phyloP scores from a whole-genome alignment of 2,797 vertebrate species.

The Xiphorhynchus erythropygius region DNA sequence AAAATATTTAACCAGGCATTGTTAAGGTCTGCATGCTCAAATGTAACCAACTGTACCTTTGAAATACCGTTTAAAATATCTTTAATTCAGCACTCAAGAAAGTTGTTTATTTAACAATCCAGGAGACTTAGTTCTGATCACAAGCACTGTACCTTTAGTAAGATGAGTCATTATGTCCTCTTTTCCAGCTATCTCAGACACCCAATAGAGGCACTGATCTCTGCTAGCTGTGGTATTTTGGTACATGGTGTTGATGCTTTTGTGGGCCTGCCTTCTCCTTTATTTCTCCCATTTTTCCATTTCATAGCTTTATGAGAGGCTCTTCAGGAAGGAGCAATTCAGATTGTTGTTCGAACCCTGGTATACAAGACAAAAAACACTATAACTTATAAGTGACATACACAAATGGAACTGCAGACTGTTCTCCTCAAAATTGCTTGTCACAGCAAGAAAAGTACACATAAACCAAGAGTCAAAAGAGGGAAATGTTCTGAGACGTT shows the following conservation, averaged over 20 bases:
- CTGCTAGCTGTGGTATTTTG: background rate
- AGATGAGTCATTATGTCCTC: constrained; percentile 26
- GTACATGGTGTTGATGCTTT: background rate
- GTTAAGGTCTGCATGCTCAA: background rate
- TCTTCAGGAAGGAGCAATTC: constrained; percentile 2
- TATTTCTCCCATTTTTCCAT: background rate
- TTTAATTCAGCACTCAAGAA: background rate
- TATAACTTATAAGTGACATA: background rate
- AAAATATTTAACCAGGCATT: constrained; percentile 11
- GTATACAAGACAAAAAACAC: background rate
- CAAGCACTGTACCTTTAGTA: background rate
- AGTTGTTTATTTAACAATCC: constrained; percentile 25
- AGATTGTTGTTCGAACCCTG: background rate
- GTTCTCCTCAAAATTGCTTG: constrained; percentile 2
- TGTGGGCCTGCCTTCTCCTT: background rate
- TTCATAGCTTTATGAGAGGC: background rate
- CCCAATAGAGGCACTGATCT: background rate
- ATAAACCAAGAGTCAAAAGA: background rate
- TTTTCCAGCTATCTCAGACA: background rate
- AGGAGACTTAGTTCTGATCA: background rate
- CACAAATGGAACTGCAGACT: background rate
- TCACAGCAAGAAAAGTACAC: background rate
- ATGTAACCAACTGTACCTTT: constrained; percentile 29
- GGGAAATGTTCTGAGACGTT: constrained; percentile 3
- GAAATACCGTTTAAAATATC: background rate